Evolutionary conservation across 2,113 vertebrate species (phyloP), one percentile per base, ranked within the genome.

Genomic region (Zeus faber): DNA sequence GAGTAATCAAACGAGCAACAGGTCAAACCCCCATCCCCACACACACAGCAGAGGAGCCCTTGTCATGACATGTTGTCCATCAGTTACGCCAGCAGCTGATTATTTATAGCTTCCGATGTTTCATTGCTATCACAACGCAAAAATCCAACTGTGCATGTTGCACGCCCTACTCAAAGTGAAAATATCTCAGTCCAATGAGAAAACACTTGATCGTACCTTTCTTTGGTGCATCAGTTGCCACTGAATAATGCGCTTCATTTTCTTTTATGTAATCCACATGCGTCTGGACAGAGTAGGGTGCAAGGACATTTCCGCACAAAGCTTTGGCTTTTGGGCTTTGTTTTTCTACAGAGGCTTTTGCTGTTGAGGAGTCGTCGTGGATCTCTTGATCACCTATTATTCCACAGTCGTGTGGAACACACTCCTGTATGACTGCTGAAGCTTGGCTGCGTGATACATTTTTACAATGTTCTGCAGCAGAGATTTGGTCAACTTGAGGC

Each of bases 1-100:
- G n/a, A n/a, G n/a, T n/a, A n/a, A n/a, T n/a, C n/a, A n/a, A n/a
- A n/a, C n/a, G n/a, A n/a, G 5, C 29, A 46, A 39, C 29, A 53
- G 21, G n/a, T n/a, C 11, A 54, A 40, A 49, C 29, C 29, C 54
- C n/a, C n/a, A n/a, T n/a, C n/a, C n/a, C n/a, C n/a, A n/a, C n/a
- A n/a, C n/a, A n/a, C n/a, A n/a, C n/a, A n/a, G n/a, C n/a, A n/a
- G n/a, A n/a, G n/a, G n/a, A n/a, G n/a, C n/a, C n/a, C n/a, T n/a
- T n/a, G n/a, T n/a, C n/a, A n/a, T 35, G 21, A 58, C 51, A 27
- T 65, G 54, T 21, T 65, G 45, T 52, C 29, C 27, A 23, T 58
- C 6, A 55, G 44, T 22, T 54, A 48, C 14, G 21, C 14, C 5
- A 62, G 40, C 1, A 53, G 23, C 50, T 62, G 41, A 4, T 54